These are phyloP conservation scores for Argya squamiceps DNA, from an alignment of 2,797 vertebrate genomes.

Conservation along the genomic window DNA sequence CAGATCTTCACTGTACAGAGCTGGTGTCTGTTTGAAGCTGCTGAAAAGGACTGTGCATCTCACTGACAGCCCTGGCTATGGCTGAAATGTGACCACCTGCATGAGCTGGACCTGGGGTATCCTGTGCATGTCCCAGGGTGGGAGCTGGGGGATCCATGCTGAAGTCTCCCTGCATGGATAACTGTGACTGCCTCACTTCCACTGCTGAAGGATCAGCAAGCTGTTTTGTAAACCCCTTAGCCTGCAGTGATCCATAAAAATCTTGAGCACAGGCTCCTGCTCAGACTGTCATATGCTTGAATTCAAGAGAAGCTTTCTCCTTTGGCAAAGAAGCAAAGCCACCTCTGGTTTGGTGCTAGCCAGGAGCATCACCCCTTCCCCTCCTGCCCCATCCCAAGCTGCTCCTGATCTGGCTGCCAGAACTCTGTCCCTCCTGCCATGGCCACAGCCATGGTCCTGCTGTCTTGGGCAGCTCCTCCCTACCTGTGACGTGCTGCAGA, in stretches of 20 bases:
- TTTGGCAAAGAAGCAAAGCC: neutral
- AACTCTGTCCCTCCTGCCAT: neutral
- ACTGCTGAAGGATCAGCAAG: neutral
- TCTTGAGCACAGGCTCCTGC: neutral
- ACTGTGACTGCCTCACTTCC: neutral
- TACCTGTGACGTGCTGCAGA: rapidly evolving
- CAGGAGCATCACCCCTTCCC: neutral
- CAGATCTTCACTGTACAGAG: rapidly evolving
- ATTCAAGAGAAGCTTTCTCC: neutral
- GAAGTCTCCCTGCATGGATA: neutral
- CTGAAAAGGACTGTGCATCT: neutral
- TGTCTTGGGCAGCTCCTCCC: neutral
- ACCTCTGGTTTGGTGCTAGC: neutral
- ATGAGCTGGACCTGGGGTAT: neutral
- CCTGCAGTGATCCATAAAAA: neutral
- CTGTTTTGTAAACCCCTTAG: neutral
- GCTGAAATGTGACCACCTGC: rapidly evolving
- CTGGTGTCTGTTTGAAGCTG: neutral
- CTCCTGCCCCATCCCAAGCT: rapidly evolving
- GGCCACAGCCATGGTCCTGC: neutral
- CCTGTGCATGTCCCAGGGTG: neutral
- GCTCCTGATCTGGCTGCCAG: neutral
- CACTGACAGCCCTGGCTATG: rapidly evolving
- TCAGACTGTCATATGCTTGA: neutral
- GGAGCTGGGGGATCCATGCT: neutral